Conservation (phyloP, 1,140 invertebrate species). For the Atta cephalotes region DNA sequence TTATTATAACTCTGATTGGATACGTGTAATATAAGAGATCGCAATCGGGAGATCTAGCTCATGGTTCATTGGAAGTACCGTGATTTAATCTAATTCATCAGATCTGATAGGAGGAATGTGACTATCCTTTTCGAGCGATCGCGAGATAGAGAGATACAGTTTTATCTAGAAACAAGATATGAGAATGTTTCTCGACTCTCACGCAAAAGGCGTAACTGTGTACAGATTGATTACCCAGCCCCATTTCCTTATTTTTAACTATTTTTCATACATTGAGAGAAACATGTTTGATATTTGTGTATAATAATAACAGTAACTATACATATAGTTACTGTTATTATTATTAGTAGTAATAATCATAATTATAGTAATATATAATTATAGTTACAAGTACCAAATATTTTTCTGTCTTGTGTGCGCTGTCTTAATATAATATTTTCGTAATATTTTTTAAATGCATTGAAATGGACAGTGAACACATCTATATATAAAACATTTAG, state of each 20-base stretch:
- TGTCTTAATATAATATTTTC: background rate
- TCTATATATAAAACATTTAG: constrained; percentile 10
- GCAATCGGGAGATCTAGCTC: background rate
- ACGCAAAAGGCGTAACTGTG: constrained; percentile 3
- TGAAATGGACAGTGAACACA: background rate
- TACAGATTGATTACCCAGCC: background rate
- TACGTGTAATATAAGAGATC: background rate
- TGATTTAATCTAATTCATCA: constrained; percentile 64
- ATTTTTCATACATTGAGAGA: background rate
- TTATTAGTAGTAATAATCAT: no score
- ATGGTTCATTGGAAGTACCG: background rate
- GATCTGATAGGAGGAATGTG: constrained; percentile 59
- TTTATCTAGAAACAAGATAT: constrained; percentile 65
- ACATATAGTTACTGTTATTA: no score
- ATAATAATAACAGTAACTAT: no score
- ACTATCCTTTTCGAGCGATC: constrained; percentile 62
- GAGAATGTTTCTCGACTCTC: constrained; percentile 50
- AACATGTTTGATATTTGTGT: no score
- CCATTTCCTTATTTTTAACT: background rate
- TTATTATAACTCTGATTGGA: background rate
- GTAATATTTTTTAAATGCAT: no score
- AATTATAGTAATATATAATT: no score
- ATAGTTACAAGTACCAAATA: no score
- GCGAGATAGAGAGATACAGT: constrained; percentile 53
- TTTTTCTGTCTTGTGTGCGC: no score